Base-by-base conservation (phyloP, 1,140 invertebrate genomes). In the Zaprionus camerounensis region DNA sequence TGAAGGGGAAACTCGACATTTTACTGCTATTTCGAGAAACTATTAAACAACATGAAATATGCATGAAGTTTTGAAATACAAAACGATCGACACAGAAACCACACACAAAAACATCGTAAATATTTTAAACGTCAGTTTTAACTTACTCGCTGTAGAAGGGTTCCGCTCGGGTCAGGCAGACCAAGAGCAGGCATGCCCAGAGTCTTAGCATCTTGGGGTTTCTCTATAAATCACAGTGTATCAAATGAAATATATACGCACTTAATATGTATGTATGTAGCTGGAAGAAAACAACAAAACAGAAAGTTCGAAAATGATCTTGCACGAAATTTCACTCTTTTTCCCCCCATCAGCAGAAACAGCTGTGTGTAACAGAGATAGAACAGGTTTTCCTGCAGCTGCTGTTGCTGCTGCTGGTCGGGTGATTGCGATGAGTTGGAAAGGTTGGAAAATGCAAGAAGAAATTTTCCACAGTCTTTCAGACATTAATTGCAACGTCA, bases 71-170 rank as follows among this genome's bases (percentile, higher is more conserved):
- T 46, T 38, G n/a, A 38, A 53, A 61, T 71, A 58, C 56, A 53
- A 71, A 17, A 58, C 24, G 24, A 17, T 31, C 11, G 20, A 51
- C 59, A 80, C 83, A 46, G 36, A 38, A 76, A 78, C 84, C 63
- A 78, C 72, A 78, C 72, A 84, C 57, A 78, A 55, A 41, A 57
- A 41, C 57, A 51, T 65, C 55, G 66, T 68, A 17, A 34, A 38
- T 46, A 6, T 49, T 49, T 26, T 13, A 2, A 12, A 20, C 55
- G 7, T 49, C 38, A 36, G 13, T 55, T 13, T 34, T 55, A 88
- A 87, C 84, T 87, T 70, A 87, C 84, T 88, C 84, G 78, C 77
- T 76, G 56, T 87, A 87, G 65, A 78, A 87, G 12, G 84, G 84
- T 20, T 75, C 78, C 49, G 84, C 84, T 55, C 78, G 81, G 36